A percentile compares a stretch with the other conserved stretches of the same genome.
Evolutionary conservation across 2,797 vertebrate species (phyloP).

Genomic region (Schizopygopsis pylzovi): DNA sequence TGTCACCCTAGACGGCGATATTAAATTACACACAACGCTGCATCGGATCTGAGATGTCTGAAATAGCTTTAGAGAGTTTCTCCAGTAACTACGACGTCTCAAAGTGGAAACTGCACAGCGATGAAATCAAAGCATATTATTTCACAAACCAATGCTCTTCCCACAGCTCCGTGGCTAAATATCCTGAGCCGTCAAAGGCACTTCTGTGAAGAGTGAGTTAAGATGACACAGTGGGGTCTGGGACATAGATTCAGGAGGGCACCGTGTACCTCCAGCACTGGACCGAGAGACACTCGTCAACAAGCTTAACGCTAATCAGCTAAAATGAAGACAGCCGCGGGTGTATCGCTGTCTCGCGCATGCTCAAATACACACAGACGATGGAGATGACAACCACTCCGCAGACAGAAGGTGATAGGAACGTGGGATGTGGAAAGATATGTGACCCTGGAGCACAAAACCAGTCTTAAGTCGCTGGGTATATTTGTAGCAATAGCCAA

Average conservation of each 20-base stretch:
- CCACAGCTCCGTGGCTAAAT: conserved; percentile 6
- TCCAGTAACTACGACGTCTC: not conserved
- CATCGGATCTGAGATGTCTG: not conserved
- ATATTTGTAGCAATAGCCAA: no score
- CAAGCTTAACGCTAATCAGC: conserved; percentile 49
- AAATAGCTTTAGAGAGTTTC: conserved; percentile 1
- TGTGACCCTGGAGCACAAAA: no score
- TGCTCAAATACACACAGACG: not conserved
- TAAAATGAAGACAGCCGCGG: conserved; percentile 54
- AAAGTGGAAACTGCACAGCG: not conserved
- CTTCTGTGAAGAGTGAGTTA: conserved; percentile 42
- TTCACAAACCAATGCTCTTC: conserved; percentile 27
- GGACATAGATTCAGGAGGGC: conserved; percentile 32
- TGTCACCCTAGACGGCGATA: conserved; percentile 12
- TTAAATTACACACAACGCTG: conserved; percentile 26
- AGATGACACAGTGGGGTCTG: conserved; percentile 34
- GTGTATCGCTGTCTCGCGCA: conserved; percentile 25
- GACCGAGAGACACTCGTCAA: conserved; percentile 30
- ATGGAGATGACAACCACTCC: conserved; percentile 33
- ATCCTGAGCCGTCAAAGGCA: conserved; percentile 17
- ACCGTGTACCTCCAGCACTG: conserved; percentile 31
- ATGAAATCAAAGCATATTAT: conserved; percentile 30
- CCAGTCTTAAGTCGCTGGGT: no score
- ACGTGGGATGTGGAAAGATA: conserved; percentile 1
- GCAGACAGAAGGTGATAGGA: conserved; percentile 29